Evolutionary conservation across 1,140 invertebrate species (phyloP).

Genomic region (Diabrotica undecimpunctata): DNA sequence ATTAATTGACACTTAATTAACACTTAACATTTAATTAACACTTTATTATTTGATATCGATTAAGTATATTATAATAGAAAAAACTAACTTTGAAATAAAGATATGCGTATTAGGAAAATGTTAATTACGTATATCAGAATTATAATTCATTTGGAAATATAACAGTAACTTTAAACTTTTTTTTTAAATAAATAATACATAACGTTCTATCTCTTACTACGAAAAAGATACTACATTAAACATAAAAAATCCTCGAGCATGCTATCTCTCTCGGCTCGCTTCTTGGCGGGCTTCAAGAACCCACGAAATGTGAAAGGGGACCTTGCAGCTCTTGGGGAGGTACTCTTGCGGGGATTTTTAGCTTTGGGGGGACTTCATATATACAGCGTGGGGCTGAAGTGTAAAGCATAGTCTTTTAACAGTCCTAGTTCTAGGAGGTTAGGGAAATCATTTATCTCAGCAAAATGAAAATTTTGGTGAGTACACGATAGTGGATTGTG

Average conservation of each 20-base stretch:
- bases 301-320: conserved; percentile 42
- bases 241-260: neutral
- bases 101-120: too few relatives aligned
- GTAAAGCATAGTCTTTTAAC: conserved; percentile 37
- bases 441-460: conserved; percentile 24
- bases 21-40: too few relatives aligned
- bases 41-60: too few relatives aligned
- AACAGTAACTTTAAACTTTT: too few relatives aligned
- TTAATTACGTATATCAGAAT: too few relatives aligned
- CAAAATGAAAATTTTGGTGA: conserved; percentile 45
- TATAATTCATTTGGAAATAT: too few relatives aligned
- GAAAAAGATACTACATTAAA: too few relatives aligned
- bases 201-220: too few relatives aligned
- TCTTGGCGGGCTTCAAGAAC: conserved; percentile 1
- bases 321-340: conserved; percentile 44
- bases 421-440: conserved; percentile 46
- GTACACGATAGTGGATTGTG: conserved; percentile 22
- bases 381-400: conserved; percentile 33
- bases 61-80: too few relatives aligned
- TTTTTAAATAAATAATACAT: too few relatives aligned
- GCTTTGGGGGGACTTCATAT: conserved; percentile 41
- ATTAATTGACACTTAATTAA: too few relatives aligned
- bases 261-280: neutral
- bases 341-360: conserved; percentile 16
- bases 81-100: too few relatives aligned